Percentiles rank a stretch among this genome's conserved stretches.
phyloP scores from a whole-genome alignment of 2,797 vertebrate genomes.

The Cichlasoma orientale region DNA sequence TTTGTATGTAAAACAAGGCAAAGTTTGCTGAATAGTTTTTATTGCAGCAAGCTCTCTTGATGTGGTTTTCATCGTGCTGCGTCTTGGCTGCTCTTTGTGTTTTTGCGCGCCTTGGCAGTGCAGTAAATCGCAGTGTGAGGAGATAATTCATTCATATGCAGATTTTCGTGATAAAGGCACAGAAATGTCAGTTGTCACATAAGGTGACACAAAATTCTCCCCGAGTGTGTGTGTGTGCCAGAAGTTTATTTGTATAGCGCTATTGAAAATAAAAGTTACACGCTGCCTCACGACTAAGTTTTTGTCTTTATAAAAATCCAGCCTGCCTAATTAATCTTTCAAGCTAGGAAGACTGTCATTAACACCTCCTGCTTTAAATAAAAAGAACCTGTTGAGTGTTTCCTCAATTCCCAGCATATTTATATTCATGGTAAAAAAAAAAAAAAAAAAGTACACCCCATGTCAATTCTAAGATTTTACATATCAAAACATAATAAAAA shows the following conservation, averaged over 20 bases:
- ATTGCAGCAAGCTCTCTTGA: constrained; percentile 3
- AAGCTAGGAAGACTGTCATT: background rate
- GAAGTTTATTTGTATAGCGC: background rate
- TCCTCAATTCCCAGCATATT: background rate
- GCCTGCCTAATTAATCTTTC: background rate
- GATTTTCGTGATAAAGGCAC: constrained; percentile 25
- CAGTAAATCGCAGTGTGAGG: constrained; percentile 28
- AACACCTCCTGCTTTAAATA: background rate
- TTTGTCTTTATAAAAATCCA: background rate
- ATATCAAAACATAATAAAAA: too few relatives aligned
- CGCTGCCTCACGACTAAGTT: background rate
- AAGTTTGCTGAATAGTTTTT: constrained; percentile 36
- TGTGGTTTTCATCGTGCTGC: constrained; percentile 31
- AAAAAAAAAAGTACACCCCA: background rate
- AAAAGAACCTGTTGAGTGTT: background rate
- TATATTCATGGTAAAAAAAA: background rate
- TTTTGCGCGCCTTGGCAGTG: constrained; percentile 7
- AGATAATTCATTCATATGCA: constrained; percentile 26
- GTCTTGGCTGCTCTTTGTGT: constrained; percentile 49
- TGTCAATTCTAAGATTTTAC: too few relatives aligned
- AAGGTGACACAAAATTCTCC: constrained; percentile 16
- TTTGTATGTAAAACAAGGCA: constrained; percentile 13
- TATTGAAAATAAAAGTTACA: background rate
- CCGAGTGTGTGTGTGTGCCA: background rate
- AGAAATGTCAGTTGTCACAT: constrained; percentile 1